Base-by-base conservation (phyloP, 2,888 invertebrate species). In the Coronaproctus castanopsis region DNA sequence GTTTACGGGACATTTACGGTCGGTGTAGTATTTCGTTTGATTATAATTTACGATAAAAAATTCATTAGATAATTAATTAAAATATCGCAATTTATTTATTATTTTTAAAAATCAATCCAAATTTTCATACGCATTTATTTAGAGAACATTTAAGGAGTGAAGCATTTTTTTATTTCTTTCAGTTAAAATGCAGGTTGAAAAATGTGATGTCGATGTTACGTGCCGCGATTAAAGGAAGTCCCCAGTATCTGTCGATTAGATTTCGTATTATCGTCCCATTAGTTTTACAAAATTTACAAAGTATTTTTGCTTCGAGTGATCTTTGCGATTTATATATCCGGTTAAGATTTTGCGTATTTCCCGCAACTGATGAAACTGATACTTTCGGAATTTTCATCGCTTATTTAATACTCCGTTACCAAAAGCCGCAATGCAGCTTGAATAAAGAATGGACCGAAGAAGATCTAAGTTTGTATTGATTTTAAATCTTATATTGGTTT, bases 391-490 rank as follows among this genome's bases (percentile, higher is more conserved):
- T 57, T 3, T 57, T 59, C 10, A 74, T 90, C 36, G 82, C 84
- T 8, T 77, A 85, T 65, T 76, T 83, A 53, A 88, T 87, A 0
- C 72, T 93, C 57, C 77, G 84, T 57, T 73, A 89, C 21, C 75
- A 82, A 67, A 80, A 84, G 58, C 91, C 93, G 0, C 82, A 83
- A 55, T 92, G 90, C 69, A 82, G 83, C 69, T 70, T 91, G 50
- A 82, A 85, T 64, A 73, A 78, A 2, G 78, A 80, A 55, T 92
- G 92, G 91, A 80, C 80, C 65, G 79, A 81, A 57, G 83, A 85
- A 61, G 63, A 66, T 58, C 57, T 91, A 51, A 73, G 72, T 65
- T 71, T 75, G 63, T 62, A 19, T 2, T n/a, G n/a, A n/a, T n/a
- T n/a, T 50, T n/a, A 49, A 49, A n/a, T n/a, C n/a, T n/a, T n/a